Evolutionary conservation across 2,888 invertebrate genomes (phyloP).

Genomic region (Xestia rhomboidea): DNA sequence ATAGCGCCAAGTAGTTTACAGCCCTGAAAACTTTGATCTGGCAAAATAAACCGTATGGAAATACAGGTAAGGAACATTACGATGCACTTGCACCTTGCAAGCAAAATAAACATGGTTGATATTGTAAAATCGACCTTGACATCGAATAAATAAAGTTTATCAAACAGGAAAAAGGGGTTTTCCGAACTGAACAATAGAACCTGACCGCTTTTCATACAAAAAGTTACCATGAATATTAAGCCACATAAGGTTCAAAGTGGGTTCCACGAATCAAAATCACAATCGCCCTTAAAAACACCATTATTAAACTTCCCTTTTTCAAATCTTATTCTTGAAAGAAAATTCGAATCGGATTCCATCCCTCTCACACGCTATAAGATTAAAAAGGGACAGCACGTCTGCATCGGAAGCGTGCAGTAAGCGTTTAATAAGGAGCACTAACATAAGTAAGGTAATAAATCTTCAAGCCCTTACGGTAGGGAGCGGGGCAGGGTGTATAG

Average conservation of each 20-base stretch:
- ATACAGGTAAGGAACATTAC: constrained; percentile 35
- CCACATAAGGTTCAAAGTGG: neutral
- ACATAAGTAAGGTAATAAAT: constrained; percentile 79
- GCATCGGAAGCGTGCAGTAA: constrained; percentile 35
- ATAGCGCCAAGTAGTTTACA: constrained; percentile 69
- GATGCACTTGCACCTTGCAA: neutral
- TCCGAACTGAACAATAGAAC: neutral
- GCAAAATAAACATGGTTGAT: neutral
- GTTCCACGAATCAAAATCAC: neutral
- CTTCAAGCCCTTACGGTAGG: constrained; percentile 73
- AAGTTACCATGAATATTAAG: neutral
- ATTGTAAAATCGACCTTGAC: constrained; percentile 33
- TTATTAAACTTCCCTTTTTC: constrained; percentile 73
- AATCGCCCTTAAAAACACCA: constrained; percentile 22
- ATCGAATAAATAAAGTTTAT: neutral
- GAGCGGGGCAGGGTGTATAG: constrained; percentile 65
- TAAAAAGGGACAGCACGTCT: constrained; percentile 54
- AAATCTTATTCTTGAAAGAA: constrained; percentile 72
- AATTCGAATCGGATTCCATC: constrained; percentile 62
- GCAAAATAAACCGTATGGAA: constrained; percentile 38
- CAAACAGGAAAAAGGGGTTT: constrained; percentile 11
- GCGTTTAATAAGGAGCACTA: constrained; percentile 66
- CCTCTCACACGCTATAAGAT: constrained; percentile 59
- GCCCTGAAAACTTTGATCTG: constrained; percentile 44
- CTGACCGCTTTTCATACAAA: neutral